Evolutionary conservation across 2,113 vertebrate genomes (phyloP), one percentile per base, ranked within the genome.

Genomic region (Mugil cephalus): DNA sequence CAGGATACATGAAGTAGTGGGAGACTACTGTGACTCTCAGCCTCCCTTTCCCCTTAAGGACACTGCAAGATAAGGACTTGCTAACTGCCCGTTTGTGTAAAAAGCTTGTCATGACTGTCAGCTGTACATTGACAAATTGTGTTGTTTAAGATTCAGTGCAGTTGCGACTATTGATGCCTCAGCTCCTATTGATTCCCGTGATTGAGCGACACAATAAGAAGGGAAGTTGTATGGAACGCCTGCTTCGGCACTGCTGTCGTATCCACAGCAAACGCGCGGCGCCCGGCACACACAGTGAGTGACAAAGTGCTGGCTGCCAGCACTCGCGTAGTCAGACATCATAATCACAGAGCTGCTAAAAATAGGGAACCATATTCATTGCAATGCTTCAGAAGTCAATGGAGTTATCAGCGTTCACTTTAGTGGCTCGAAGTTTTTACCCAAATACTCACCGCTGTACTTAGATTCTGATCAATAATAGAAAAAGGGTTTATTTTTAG

Each of bases 331-430:
- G 77, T 76, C 70, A 87, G 74, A 88, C 88, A 86, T 91, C 80
- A 88, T 84, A 91, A 90, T 90, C 80, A 87, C 63, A 87, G 84
- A 86, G 59, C 38, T 73, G 76, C 85, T 88, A 88, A 88, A 92
- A 92, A 92, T 89, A 91, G 77, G 69, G 38, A 8, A 19, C 36
- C 40, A 10, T 74, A 77, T 87, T 89, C 75, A 77, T 71, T 83
- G 87, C 72, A 83, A 71, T 73, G 60, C 74, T 83, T 71, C 18
- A 39, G 80, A 82, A 81, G 66, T 83, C 7, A 47, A 4, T 68
- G 48, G 71, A 70, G 80, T 87, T 85, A 65, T 67, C 84, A 52
- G 36, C 63, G 65, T 60, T 79, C 63, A 15, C 65, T 38, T 39
- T 39, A 2, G 10, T 8, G 13, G 38, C 38, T 68, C 4, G 18